A percentile compares a stretch with the other conserved stretches of the same genome.
These are phyloP conservation scores for Heterotilapia buettikoferi DNA, from an alignment of 2,113 vertebrate species.

Conservation along the genomic window DNA sequence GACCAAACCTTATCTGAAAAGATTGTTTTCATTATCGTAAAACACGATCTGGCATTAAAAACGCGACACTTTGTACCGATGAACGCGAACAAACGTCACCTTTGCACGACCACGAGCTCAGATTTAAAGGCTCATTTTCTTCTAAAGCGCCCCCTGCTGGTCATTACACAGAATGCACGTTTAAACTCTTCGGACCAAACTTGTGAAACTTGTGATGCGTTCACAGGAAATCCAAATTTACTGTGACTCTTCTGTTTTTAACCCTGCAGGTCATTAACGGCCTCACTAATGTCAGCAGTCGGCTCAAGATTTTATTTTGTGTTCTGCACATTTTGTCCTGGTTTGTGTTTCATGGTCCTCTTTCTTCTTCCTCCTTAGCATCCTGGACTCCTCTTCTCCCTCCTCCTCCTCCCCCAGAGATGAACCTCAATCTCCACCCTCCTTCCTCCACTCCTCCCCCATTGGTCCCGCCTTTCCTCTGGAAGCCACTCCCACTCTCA, in stretches of 20 bases:
- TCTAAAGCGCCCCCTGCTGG: not conserved
- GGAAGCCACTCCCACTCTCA: conserved; percentile 39
- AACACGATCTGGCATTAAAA: not conserved
- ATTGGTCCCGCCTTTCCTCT: conserved; percentile 34
- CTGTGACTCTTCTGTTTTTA: not conserved
- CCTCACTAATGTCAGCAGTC: not conserved
- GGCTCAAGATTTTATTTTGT: not conserved
- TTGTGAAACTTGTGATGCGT: not conserved
- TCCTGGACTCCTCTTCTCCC: conserved; percentile 20
- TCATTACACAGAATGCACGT: not conserved
- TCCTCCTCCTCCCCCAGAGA: conserved; percentile 10
- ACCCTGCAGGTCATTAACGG: rapidly evolving
- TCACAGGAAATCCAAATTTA: rapidly evolving
- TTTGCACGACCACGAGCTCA: not conserved
- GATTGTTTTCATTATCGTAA: not conserved
- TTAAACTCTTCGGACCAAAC: not conserved
- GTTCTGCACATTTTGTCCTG: not conserved
- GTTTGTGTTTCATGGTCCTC: not conserved
- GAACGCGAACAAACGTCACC: not conserved
- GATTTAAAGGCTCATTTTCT: not conserved
- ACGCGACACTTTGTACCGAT: not conserved
- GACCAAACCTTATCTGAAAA: not conserved
- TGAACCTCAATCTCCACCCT: conserved; percentile 38
- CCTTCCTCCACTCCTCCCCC: conserved; percentile 36
- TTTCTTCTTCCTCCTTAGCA: conserved; percentile 24